Conservation (phyloP, 1,140 invertebrate genomes). For the Megathymus violae region DNA sequence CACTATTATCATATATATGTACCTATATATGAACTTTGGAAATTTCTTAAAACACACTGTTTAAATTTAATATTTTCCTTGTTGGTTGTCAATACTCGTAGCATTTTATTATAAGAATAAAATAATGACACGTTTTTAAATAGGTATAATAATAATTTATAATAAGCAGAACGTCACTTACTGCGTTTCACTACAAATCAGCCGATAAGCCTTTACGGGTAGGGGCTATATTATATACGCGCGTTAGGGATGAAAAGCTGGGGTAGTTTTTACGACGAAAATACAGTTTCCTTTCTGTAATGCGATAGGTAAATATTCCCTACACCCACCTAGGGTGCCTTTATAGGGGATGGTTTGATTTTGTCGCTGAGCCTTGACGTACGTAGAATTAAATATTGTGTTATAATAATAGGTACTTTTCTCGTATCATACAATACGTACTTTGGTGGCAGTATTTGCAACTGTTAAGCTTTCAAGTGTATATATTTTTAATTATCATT, state of each 20-base stretch:
- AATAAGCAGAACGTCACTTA: slow-evolving; percentile 34
- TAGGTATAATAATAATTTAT: slow-evolving; percentile 7
- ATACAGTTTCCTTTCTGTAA: slow-evolving; percentile 66
- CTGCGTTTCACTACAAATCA: slow-evolving; percentile 34
- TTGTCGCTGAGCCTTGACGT: slow-evolving; percentile 40
- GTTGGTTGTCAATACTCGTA: no score
- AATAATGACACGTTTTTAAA: no score
- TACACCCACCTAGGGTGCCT: slow-evolving; percentile 54
- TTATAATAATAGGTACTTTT: no score
- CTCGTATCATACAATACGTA: no score
- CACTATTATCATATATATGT: no score
- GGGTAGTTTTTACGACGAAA: slow-evolving; percentile 76
- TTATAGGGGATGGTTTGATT: slow-evolving; percentile 65
- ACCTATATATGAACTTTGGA: no score
- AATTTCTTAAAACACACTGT: no score
- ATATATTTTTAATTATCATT: no score
- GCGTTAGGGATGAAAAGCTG: slow-evolving; percentile 64
- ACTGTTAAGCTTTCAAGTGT: no score
- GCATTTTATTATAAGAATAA: no score
- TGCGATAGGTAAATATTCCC: slow-evolving; percentile 67
- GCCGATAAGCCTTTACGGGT: slow-evolving; percentile 54
- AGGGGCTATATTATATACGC: slow-evolving; percentile 54
- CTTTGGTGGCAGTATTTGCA: no score
- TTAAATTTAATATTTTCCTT: no score
- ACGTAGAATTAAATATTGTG: slow-evolving; percentile 17